phyloP scores from a whole-genome alignment of 2,797 vertebrate genomes.

The Tinamus major region DNA sequence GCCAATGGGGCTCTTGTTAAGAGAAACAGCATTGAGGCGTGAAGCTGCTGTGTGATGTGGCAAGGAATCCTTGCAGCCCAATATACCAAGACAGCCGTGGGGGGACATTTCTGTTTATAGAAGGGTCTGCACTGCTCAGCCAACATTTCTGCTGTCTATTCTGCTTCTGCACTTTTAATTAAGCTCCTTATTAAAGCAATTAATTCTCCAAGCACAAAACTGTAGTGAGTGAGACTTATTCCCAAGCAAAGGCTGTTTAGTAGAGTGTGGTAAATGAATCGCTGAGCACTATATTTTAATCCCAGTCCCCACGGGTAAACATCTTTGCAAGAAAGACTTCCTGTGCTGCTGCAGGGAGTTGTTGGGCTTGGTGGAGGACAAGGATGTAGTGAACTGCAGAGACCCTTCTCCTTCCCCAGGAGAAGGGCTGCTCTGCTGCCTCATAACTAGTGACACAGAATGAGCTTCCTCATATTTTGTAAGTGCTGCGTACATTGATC shows the following conservation, averaged over 20 bases:
- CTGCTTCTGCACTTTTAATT: conserved; percentile 49
- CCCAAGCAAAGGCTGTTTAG: conserved; percentile 27
- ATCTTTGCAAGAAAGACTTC: not conserved
- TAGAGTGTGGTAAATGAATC: conserved; percentile 42
- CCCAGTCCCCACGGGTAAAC: not conserved
- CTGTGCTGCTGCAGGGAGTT: not conserved
- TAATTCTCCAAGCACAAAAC: conserved; percentile 53
- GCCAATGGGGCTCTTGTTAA: not conserved
- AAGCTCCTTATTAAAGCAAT: conserved; percentile 67
- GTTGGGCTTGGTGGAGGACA: not conserved
- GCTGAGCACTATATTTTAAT: not conserved
- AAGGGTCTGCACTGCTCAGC: not conserved
- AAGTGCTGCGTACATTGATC: not conserved
- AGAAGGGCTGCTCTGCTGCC: not conserved
- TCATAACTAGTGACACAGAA: not conserved
- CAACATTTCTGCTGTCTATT: conserved; percentile 10
- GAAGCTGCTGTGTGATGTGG: not conserved
- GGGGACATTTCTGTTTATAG: not conserved
- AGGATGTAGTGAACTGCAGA: not conserved
- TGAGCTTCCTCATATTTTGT: not conserved
- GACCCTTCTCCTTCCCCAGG: not conserved
- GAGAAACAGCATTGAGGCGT: not conserved
- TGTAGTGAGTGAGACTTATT: conserved; percentile 15
- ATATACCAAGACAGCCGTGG: accelerated
- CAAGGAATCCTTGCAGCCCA: accelerated